A percentile compares a stretch with the other conserved stretches of the same genome.
These are phyloP conservation scores for Adela reaumurella DNA, from an alignment of 2,888 invertebrate species.

Conservation along the genomic window DNA sequence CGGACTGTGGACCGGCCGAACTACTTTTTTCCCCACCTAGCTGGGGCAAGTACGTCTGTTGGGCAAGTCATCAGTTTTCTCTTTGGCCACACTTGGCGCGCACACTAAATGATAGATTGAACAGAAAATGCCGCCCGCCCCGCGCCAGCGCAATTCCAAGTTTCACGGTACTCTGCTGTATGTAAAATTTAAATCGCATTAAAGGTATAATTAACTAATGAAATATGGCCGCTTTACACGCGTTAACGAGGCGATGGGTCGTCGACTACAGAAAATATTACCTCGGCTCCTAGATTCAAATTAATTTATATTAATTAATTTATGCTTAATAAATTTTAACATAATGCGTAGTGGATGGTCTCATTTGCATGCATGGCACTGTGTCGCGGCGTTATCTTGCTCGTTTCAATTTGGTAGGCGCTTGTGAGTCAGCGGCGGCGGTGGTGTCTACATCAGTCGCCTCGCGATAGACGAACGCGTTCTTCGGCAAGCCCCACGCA, in stretches of 20 bases:
- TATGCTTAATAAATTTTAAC: constrained; percentile 41
- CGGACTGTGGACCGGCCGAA: no score
- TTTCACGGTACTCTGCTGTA: background rate
- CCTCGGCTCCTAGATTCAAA: constrained; percentile 20
- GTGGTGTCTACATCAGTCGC: no score
- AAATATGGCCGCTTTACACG: constrained; percentile 16
- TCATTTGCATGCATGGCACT: background rate
- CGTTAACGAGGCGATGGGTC: constrained; percentile 24
- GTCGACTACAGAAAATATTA: constrained; percentile 23
- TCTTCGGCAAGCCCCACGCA: no score
- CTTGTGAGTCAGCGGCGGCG: background rate
- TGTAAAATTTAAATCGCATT: background rate
- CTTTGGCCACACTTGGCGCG: no score
- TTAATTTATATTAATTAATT: constrained; percentile 49
- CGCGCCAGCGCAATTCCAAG: no score
- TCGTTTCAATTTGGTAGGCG: background rate
- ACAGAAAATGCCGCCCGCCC: no score
- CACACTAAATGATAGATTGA: no score
- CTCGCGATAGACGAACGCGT: no score
- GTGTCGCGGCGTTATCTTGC: background rate
- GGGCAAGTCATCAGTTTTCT: no score
- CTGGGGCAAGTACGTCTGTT: no score
- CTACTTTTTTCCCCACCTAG: no score
- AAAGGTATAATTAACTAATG: background rate
- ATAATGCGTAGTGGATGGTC: constrained; percentile 34